A percentile compares a stretch with the other conserved stretches of the same genome.
These are phyloP conservation scores for Psammodynastes pulverulentus DNA, from an alignment of 2,113 vertebrate genomes.

Conservation along the genomic window DNA sequence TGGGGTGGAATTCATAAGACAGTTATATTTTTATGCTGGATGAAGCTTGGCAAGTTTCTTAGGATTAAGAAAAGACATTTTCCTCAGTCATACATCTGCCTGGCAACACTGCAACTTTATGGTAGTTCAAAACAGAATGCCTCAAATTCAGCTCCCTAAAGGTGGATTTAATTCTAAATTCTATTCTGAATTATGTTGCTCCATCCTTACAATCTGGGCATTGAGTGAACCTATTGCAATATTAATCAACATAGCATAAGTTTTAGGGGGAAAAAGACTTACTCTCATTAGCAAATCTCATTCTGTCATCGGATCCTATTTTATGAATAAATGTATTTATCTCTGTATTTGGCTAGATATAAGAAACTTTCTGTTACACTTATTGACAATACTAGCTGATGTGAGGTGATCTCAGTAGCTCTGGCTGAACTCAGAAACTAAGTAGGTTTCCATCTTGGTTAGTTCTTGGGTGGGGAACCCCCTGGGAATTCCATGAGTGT, in stretches of 20 bases:
- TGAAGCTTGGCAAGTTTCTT: not conserved
- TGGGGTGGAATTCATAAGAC: not conserved
- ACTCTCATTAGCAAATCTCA: not conserved
- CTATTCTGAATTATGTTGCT: not conserved
- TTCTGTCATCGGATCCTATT: not conserved
- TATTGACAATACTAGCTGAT: not conserved
- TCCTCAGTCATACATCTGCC: not conserved
- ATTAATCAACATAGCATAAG: not conserved
- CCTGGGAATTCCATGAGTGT: not conserved
- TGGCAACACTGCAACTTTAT: not conserved
- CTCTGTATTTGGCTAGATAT: not conserved
- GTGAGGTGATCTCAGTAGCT: not conserved
- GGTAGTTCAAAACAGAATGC: not conserved
- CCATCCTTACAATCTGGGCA: not conserved
- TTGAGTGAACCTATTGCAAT: not conserved
- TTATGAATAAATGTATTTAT: not conserved
- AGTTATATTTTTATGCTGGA: not conserved
- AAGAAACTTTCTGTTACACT: not conserved
- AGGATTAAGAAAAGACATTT: not conserved
- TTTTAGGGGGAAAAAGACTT: not conserved
- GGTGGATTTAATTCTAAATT: not conserved
- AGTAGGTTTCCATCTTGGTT: not conserved
- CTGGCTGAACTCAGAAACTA: not conserved
- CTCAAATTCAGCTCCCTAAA: not conserved
- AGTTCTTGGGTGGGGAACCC: not conserved